A percentile compares a stretch with the other conserved stretches of the same genome.
These are phyloP conservation scores for Kobus ellipsiprymnus DNA, from an alignment of 2,113 vertebrate species.

Conservation along the genomic window DNA sequence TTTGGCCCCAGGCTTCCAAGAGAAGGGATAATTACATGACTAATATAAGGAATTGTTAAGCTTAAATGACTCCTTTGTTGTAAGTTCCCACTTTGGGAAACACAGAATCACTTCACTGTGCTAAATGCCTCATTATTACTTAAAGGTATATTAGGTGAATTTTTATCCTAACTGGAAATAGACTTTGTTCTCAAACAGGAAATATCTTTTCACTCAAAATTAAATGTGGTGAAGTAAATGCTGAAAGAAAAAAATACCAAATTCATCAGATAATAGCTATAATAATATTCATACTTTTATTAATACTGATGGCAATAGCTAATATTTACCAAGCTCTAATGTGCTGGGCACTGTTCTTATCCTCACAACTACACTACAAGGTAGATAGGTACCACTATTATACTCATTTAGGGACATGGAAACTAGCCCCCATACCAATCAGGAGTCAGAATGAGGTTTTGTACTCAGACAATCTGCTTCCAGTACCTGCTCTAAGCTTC, in stretches of 20 bases:
- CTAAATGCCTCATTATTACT: conserved; percentile 32
- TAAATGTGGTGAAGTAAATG: neutral
- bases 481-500: neutral
- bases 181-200: conserved; percentile 41
- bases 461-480: neutral
- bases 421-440: neutral
- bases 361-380: neutral
- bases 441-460: neutral
- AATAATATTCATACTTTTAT: neutral
- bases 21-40: conserved; percentile 52
- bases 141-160: conserved; percentile 23
- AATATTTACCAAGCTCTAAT: neutral
- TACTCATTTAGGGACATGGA: neutral
- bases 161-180: conserved; percentile 42
- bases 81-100: conserved; percentile 39
- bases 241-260: neutral
- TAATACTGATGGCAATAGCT: neutral
- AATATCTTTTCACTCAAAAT: conserved; percentile 28
- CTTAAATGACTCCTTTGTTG: conserved; percentile 57
- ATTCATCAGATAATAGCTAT: neutral
- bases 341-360: neutral
- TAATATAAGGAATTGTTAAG: conserved; percentile 47
- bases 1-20: conserved; percentile 42
- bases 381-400: neutral
- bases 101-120: neutral